Conservation (phyloP, 2,888 invertebrate species). For the Spialia ferax region DNA sequence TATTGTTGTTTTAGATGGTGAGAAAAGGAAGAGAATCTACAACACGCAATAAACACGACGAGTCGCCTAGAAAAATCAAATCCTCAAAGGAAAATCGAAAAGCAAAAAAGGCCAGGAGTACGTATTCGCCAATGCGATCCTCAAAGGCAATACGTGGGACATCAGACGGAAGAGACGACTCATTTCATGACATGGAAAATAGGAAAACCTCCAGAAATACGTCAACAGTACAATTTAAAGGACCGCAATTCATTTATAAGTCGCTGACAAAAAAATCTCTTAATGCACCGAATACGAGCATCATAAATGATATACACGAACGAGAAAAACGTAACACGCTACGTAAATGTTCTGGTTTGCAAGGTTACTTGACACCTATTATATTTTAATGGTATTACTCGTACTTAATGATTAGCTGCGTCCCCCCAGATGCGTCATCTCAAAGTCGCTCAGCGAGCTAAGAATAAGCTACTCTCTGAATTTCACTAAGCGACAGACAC, state of each 20-base stretch:
- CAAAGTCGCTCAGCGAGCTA: no score
- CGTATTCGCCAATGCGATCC: conserved; percentile 17
- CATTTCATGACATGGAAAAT: background rate
- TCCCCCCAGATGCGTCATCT: no score
- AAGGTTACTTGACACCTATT: background rate
- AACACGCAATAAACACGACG: conserved; percentile 31
- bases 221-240: conserved; percentile 37
- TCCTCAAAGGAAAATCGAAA: conserved; percentile 50
- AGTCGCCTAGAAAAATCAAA: conserved; percentile 42
- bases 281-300: background rate
- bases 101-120: conserved; percentile 49
- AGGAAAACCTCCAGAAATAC: conserved; percentile 9
- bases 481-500: no score
- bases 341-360: background rate
- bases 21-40: conserved; percentile 45
- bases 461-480: no score
- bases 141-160: background rate
- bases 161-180: background rate
- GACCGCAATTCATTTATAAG: background rate
- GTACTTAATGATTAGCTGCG: no score
- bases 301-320: background rate
- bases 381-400: no score
- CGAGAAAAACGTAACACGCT: background rate
- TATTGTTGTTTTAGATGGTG: conserved; percentile 48
- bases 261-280: background rate